Evolutionary conservation across 2,113 vertebrate genomes (phyloP).

Genomic region (Apteryx owenii): DNA sequence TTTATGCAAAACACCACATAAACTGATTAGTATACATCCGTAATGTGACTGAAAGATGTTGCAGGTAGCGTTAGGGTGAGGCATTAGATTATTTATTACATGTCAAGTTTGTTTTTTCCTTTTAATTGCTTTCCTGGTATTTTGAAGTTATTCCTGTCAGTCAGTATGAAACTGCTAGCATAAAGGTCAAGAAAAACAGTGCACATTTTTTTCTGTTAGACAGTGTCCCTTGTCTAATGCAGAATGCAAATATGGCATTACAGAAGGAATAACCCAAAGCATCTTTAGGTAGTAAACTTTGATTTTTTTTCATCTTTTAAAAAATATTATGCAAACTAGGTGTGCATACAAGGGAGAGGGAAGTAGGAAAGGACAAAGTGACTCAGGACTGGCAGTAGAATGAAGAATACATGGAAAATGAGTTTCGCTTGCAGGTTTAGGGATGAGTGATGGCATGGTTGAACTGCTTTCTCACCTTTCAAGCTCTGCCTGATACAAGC

Average conservation of each 20-base stretch:
- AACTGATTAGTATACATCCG: background rate
- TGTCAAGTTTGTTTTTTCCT: background rate
- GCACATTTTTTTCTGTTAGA: background rate
- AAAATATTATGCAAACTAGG: background rate
- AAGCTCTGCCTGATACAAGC: background rate
- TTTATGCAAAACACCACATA: slow-evolving; percentile 49
- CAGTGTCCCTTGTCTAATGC: background rate
- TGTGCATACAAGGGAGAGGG: background rate
- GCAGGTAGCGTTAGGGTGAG: background rate
- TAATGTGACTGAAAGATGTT: background rate
- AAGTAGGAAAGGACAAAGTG: background rate
- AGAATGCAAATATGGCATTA: background rate
- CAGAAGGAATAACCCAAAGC: background rate
- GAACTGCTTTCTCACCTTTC: background rate
- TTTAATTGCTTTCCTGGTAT: slow-evolving; percentile 12
- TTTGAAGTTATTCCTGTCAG: background rate
- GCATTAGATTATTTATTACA: slow-evolving; percentile 38
- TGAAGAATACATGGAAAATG: background rate
- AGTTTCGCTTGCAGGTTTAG: background rate
- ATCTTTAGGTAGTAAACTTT: background rate
- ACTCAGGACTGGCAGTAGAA: slow-evolving; percentile 50
- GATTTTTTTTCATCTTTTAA: background rate
- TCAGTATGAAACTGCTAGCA: background rate
- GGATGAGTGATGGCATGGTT: background rate
- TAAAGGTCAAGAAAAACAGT: background rate